phyloP scores from a whole-genome alignment of 2,797 vertebrate genomes.

The Sebastes baramenuke region DNA sequence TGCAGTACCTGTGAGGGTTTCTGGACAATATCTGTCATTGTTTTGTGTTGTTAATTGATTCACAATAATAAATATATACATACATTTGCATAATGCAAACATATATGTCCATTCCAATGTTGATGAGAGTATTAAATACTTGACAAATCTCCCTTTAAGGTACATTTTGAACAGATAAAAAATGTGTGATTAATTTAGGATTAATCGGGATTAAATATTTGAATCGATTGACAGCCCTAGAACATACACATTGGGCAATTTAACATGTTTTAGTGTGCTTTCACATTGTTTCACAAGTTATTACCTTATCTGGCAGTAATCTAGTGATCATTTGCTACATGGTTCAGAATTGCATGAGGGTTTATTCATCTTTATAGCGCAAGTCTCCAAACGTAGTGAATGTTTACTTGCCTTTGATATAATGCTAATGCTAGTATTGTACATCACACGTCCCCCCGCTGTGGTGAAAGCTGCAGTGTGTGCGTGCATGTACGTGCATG shows the following conservation, averaged over 20 bases:
- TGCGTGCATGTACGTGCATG: conserved; percentile 21
- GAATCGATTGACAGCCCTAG: too few species aligned
- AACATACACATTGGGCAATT: not conserved
- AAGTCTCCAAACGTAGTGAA: conserved; percentile 27
- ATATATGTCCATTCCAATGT: too few species aligned
- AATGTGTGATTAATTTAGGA: too few species aligned
- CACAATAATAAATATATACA: too few species aligned
- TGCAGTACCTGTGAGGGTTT: too few species aligned
- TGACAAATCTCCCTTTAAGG: too few species aligned
- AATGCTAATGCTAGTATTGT: conserved; percentile 40
- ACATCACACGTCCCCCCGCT: conserved; percentile 56
- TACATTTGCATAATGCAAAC: too few species aligned
- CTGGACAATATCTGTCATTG: too few species aligned
- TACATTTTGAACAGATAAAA: too few species aligned
- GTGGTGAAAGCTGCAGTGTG: conserved; percentile 47
- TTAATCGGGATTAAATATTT: too few species aligned
- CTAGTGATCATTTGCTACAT: conserved; percentile 6
- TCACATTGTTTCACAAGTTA: not conserved
- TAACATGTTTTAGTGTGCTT: not conserved
- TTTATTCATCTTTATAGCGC: conserved; percentile 27
- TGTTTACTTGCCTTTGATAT: conserved; percentile 62
- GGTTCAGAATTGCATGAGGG: conserved; percentile 19
- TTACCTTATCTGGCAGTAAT: conserved; percentile 4
- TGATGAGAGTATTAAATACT: too few species aligned
- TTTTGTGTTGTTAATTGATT: too few species aligned